These are phyloP conservation scores for Sisyra terminalis DNA, from an alignment of 2,888 invertebrate species.

Conservation along the genomic window DNA sequence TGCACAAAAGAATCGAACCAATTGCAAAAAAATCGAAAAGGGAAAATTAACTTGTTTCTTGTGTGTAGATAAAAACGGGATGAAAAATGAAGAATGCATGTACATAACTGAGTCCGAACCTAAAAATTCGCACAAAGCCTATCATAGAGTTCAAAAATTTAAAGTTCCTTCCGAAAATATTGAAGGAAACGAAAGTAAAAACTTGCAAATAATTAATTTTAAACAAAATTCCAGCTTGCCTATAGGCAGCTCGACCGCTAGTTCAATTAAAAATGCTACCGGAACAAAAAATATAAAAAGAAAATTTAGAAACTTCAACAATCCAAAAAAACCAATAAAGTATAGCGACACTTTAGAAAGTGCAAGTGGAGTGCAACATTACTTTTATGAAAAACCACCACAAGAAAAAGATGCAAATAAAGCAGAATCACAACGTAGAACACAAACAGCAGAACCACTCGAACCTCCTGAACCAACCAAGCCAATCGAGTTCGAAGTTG, in stretches of 20 bases:
- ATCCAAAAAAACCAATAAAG: neutral
- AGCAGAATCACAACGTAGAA: slow-evolving; percentile 9
- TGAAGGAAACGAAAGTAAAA: slow-evolving; percentile 12
- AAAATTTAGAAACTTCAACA: slow-evolving; percentile 1
- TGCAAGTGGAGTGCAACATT: neutral
- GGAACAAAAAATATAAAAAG: neutral
- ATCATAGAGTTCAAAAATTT: slow-evolving; percentile 46
- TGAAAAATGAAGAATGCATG: slow-evolving; percentile 65
- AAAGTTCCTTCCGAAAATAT: slow-evolving; percentile 33
- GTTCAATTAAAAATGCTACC: neutral
- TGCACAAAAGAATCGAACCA: slow-evolving; percentile 50
- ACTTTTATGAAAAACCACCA: slow-evolving; percentile 11
- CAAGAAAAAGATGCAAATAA: slow-evolving; percentile 10
- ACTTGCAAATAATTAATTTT: too few relatives aligned
- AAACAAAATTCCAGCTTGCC: neutral
- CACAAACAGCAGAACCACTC: slow-evolving; percentile 17
- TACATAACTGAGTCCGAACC: slow-evolving; percentile 54
- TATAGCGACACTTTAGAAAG: neutral
- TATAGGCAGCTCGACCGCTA: neutral
- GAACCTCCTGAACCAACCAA: slow-evolving; percentile 24
- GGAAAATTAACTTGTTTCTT: slow-evolving; percentile 64
- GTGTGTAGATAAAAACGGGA: slow-evolving; percentile 49
- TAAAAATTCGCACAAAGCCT: slow-evolving; percentile 43
- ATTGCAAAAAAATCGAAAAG: slow-evolving; percentile 52
- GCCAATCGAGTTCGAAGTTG: slow-evolving; percentile 35